A percentile compares a stretch with the other conserved stretches of the same genome.
Evolutionary conservation across 2,797 vertebrate species (phyloP).

Genomic region (Psittacula echo): DNA sequence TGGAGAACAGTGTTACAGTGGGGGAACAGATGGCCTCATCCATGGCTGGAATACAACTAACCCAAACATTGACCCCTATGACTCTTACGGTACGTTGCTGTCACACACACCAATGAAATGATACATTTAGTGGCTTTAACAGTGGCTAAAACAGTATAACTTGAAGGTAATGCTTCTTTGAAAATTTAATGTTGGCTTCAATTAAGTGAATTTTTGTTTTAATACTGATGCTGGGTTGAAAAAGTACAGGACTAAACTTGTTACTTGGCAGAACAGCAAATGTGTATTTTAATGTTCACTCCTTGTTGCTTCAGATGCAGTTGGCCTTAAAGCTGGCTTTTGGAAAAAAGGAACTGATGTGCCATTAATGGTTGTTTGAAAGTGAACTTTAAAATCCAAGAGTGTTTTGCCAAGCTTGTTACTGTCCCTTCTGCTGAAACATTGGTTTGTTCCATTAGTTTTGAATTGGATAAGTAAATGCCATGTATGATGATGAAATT

Average conservation of each 20-base stretch:
- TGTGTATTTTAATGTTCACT: background rate
- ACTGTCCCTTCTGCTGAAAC: background rate
- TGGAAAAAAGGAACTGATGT: background rate
- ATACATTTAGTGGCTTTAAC: background rate
- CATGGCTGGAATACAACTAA: conserved; percentile 97
- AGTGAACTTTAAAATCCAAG: background rate
- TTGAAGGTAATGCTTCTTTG: background rate
- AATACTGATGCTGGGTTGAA: background rate
- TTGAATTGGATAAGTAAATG: background rate
- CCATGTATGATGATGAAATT: background rate
- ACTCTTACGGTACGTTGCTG: conserved; percentile 88
- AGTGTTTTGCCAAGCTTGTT: background rate
- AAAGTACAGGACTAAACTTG: background rate
- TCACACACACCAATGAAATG: background rate
- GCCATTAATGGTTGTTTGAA: background rate
- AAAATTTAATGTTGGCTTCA: background rate
- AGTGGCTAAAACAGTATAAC: background rate
- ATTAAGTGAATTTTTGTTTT: background rate
- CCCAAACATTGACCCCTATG: conserved; percentile 95
- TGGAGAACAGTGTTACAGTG: conserved; percentile 98
- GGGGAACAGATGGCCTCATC: conserved; percentile 93
- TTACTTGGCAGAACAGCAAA: background rate
- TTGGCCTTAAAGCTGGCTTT: background rate
- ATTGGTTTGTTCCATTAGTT: background rate
- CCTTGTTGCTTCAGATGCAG: background rate